Conservation (phyloP, 2,797 vertebrate species). For the Platalea minor region DNA sequence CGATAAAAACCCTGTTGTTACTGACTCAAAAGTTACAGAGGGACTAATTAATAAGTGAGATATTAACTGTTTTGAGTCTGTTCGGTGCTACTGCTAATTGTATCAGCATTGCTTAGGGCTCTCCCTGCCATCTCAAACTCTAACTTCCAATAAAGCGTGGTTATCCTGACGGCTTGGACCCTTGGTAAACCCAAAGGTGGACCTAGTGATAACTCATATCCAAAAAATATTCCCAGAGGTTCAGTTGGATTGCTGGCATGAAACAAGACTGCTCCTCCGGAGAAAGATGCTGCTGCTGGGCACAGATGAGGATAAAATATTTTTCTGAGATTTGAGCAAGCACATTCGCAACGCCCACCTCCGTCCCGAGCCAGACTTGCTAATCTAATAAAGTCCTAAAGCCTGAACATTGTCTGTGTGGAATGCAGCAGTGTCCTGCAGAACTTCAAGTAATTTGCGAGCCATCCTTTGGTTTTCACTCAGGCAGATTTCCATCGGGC, state of each 20-base stretch:
- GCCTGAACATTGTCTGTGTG: neutral
- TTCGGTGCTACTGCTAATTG: neutral
- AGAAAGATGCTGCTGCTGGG: neutral
- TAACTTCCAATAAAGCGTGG: neutral
- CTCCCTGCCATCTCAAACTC: neutral
- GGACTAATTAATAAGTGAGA: neutral
- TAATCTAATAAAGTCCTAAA: neutral
- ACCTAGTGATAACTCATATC: neutral
- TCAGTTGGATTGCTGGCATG: neutral
- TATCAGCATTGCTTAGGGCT: neutral
- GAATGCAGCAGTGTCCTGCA: neutral
- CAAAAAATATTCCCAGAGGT: neutral
- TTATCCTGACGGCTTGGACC: neutral
- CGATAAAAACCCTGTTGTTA: neutral
- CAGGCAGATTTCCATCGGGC: neutral
- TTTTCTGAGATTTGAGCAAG: neutral
- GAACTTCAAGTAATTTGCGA: neutral
- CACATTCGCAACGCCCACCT: neutral
- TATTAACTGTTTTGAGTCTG: neutral
- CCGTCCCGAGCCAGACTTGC: neutral
- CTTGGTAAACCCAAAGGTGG: neutral
- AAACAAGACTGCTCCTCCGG: neutral
- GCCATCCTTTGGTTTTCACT: neutral
- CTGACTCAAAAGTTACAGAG: neutral
- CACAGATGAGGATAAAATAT: neutral